Base-by-base conservation (phyloP, 1,140 invertebrate species). In the Drosophila equinoxialis region DNA sequence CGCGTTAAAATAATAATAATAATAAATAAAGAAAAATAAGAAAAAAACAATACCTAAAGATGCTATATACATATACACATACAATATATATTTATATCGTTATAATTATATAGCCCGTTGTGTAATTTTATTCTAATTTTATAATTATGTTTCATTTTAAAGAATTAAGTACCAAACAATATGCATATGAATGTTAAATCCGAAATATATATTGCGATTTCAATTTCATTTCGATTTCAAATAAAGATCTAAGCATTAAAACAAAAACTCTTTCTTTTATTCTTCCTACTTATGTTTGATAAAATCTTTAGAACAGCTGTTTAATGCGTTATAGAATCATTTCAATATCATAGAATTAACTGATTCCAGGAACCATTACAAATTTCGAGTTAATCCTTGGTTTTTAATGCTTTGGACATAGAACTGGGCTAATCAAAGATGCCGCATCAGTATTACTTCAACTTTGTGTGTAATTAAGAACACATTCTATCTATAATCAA, bases 31-130 rank as follows among this genome's bases (percentile, higher is more conserved):
- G 17, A 17, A 39, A 42, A 35, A 74, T 59, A 71, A 65, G 23
- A 26, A 61, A 45, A 41, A 70, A 78, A 71, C 70, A 74, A 85
- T 77, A 77, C 81, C 81, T 85, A 85, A 81, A 78, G 82, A 81
- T 69, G 71, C 77, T 85, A 78, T 84, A 67, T 67, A 65, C 67
- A 51, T 51, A 80, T 66, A 72, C 55, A 78, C 33, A 33, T 69
- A 69, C n/a, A 73, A 71, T 61, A 74, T 63, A 75, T 62, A 74
- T 58, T 59, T 71, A 65, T 64, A 55, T 70, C 58, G 74, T 81
- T 79, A 79, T 73, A 72, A 68, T 69, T 75, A 81, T 71, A 76
- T 71, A 79, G 73, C 66, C 70, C 65, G 73, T 74, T 84, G 77
- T 74, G 81, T 80, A 74, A 79, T 79, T 79, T 71, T 70, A 71